Evolutionary conservation across 2,888 invertebrate species (phyloP).

Genomic region (Tenthredo amoena): DNA sequence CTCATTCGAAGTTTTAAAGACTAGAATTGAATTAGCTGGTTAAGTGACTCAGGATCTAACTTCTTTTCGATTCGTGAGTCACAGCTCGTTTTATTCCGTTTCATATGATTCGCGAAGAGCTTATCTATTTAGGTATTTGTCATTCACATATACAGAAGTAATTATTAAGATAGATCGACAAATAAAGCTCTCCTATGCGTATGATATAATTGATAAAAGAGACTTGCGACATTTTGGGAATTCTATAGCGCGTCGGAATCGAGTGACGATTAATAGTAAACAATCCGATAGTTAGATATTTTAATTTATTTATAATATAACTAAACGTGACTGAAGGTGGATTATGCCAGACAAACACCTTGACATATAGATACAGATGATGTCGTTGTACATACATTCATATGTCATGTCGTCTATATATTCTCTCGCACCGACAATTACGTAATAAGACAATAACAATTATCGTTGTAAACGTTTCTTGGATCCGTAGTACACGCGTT

Average conservation of each 20-base stretch:
- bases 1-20: neutral
- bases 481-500: neutral
- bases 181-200: neutral
- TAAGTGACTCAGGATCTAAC: neutral
- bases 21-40: neutral
- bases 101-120: neutral
- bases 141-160: neutral
- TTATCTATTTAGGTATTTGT: neutral
- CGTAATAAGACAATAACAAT: constrained; percentile 29
- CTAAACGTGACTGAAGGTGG: neutral
- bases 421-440: neutral
- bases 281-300: neutral
- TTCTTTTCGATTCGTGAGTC: neutral
- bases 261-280: neutral
- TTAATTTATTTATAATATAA: neutral
- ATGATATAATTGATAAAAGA: neutral
- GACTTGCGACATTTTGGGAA: neutral
- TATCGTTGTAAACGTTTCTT: constrained; percentile 29
- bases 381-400: neutral
- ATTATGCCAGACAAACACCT: neutral
- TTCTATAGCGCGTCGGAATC: neutral
- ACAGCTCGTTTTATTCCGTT: neutral
- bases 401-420: neutral
- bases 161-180: neutral
- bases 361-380: neutral